A percentile compares a stretch with the other conserved stretches of the same genome.
Evolutionary conservation across 2,888 invertebrate species (phyloP).

Genomic region (Drosophila subsilvestris): DNA sequence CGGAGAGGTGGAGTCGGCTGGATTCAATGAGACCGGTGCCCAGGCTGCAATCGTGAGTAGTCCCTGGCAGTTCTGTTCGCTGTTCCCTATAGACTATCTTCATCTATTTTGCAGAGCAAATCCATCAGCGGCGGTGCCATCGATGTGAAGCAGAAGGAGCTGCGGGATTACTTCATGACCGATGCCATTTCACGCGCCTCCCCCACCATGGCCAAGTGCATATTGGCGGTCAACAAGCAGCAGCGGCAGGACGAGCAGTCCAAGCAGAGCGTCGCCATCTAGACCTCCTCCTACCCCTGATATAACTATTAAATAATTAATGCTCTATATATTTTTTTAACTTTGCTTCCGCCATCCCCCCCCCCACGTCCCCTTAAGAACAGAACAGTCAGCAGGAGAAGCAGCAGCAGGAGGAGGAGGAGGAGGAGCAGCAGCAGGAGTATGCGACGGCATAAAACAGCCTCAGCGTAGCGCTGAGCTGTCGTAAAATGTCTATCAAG

Average conservation of each 20-base stretch:
- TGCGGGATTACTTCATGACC: slow-evolving; percentile 97
- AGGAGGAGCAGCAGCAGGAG: slow-evolving; percentile 16
- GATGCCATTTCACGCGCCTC: slow-evolving; percentile 98
- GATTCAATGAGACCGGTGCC: slow-evolving; percentile 92
- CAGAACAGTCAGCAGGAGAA: slow-evolving; percentile 22
- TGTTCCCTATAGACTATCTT: neutral
- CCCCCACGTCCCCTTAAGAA: slow-evolving; percentile 5
- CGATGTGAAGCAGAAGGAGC: slow-evolving; percentile 89
- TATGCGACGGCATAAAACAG: neutral
- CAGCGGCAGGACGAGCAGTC: slow-evolving; percentile 65
- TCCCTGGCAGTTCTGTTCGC: neutral
- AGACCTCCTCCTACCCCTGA: slow-evolving; percentile 48
- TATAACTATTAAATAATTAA: slow-evolving; percentile 70
- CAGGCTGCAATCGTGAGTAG: slow-evolving; percentile 88
- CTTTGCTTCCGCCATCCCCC: slow-evolving; percentile 39
- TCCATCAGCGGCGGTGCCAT: slow-evolving; percentile 86
- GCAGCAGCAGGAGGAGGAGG: slow-evolving; percentile 17
- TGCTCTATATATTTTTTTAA: slow-evolving; percentile 53
- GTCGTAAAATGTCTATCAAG: slow-evolving; percentile 59
- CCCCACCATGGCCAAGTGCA: slow-evolving; percentile 99
- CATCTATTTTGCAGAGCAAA: slow-evolving; percentile 81
- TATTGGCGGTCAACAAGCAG: slow-evolving; percentile 92
- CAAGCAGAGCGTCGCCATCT: slow-evolving; percentile 69
- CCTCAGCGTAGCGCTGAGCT: slow-evolving; percentile 24
- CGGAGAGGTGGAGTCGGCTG: slow-evolving; percentile 92